Evolutionary conservation across 2,113 vertebrate genomes (phyloP), one percentile per base, ranked within the genome.

Genomic region (Sterrhoptilus dennistouni): DNA sequence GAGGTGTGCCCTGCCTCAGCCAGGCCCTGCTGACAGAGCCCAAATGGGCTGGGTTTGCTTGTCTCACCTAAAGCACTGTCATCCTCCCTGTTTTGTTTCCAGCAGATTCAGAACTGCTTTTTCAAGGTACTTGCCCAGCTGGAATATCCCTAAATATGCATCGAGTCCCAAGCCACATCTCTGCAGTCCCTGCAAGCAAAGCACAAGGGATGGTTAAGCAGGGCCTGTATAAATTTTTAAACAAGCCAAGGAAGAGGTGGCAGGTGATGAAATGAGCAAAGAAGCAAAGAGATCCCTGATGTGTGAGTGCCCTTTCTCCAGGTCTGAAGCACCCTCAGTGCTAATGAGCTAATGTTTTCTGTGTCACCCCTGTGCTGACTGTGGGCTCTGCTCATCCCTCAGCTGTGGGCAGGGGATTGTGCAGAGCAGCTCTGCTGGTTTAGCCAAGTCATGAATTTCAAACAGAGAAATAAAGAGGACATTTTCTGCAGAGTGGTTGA

Each of bases 101-200:
- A 87, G 5, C 91, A 91, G 42, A 12, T 91, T 91, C 89, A 85
- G 74, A 93, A n/a, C 81, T 88, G 92, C 88, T 69, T 87, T 90
- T 63, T 84, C 89, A 50, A 91, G 89, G 70, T 47, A 36, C 90
- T 91, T 77, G 70, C 87, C 75, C 78, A 66, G 94, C 93, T 96
- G 92, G 87, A 96, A 86, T 83, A 77, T 50, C 82, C 87, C 82
- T 77, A 47, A 89, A 78, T 47, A 18, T 52, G 54, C 84, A 28
- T 66, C 1, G 23, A 83, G 84, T 85, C 81, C 93, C 38, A 4
- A 10, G 63, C 40, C 87, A 42, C 12, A 0, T 57, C 53, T 35
- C 14, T 22, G 1, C 56, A 19, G 2, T 35, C 79, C 74, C 87
- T 44, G 2, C 3, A 2, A 47, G 77, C 4, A 0, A 33, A 68